Evolutionary conservation across 2,888 invertebrate species (phyloP).

Genomic region (Amiota mariae): DNA sequence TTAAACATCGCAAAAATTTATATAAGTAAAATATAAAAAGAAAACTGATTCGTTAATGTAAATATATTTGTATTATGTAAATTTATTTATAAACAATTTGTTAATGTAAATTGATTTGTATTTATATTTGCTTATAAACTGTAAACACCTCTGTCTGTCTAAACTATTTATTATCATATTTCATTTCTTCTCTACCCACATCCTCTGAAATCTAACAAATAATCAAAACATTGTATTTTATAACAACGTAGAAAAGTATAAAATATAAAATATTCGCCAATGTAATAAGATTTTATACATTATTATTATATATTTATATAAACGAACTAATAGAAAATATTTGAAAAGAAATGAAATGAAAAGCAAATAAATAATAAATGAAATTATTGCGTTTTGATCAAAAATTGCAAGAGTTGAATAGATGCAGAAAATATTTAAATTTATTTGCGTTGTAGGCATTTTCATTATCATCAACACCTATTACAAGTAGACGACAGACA

Average conservation of each 20-base stretch:
- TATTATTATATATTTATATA: background rate
- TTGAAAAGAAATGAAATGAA: background rate
- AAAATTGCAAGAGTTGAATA: background rate
- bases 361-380: background rate
- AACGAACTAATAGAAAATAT: conserved; percentile 1
- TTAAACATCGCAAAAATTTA: too few species aligned
- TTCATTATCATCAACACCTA: background rate
- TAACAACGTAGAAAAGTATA: too few species aligned
- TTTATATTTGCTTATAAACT: background rate
- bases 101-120: conserved; percentile 6
- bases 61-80: background rate
- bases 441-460: conserved; percentile 20
- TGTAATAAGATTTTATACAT: too few species aligned
- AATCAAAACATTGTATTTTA: too few species aligned
- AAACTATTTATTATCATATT: too few species aligned
- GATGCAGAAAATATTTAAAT: background rate
- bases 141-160: too few species aligned
- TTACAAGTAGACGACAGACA: too few species aligned
- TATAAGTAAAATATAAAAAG: too few species aligned
- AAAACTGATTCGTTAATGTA: background rate
- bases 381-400: conserved; percentile 14
- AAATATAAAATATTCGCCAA: too few species aligned
- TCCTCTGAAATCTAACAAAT: too few species aligned
- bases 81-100: background rate
- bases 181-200: too few species aligned